Base-by-base conservation (phyloP, 2,113 vertebrate genomes). In the Myotis davidii region DNA sequence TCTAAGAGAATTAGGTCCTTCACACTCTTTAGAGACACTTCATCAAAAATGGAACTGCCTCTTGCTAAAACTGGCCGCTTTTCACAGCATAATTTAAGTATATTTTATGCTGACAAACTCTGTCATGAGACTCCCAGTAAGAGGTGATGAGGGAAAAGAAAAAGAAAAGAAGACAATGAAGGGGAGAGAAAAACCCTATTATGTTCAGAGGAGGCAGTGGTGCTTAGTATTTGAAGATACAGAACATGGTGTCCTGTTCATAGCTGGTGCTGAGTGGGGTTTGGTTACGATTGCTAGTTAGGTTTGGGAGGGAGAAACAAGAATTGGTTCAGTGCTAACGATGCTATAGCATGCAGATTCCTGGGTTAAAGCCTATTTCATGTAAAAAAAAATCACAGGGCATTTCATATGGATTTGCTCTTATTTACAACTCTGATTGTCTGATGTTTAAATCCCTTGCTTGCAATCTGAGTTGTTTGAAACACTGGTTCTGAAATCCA, bases 401-500 rank as follows among this genome's bases (percentile, higher is more conserved):
- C 13, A 54, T 89, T 89, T 93, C 59, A 59, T 78, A 74, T 23
- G 12, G 74, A 83, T 85, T 82, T 85, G 23, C 42, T 92, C 29
- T 92, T 85, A 52, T 54, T 85, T 54, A 56, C 16, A 90, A 37
- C 39, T 77, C 4, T 83, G 74, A 50, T 70, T 78, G 25, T 23
- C 6, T 34, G 61, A 42, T 29, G 1, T 79, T 81, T 90, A 77
- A 78, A 76, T 42, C 37, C 12, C 34, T 13, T 18, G 78, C 25
- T 93, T 91, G 4, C 0, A 73, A 18, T 85, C 23, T 17, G 1
- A 81, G 27, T 87, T 81, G 37, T 64, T 87, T 85, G 69, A 74
- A 95, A 93, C 54, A 27, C 42, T 67, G 65, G 54, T 65, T 84
- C 76, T 37, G 76, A 93, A 84, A 91, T 89, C 65, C 52, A 25